Evolutionary conservation across 2,888 invertebrate species (phyloP).

Genomic region (Platynereis dumerilii): DNA sequence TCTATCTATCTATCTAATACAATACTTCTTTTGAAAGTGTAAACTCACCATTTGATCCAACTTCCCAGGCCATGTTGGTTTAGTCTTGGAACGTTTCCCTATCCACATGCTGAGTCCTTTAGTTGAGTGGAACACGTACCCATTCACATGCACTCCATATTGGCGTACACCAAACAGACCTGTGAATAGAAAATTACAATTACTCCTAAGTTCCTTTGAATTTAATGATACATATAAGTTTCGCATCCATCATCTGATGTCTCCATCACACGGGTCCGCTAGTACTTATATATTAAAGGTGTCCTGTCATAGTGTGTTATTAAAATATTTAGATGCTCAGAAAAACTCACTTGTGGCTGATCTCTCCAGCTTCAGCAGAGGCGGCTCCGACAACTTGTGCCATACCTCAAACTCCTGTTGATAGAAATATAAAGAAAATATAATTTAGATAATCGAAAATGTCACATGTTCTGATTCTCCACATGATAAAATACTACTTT

Average conservation of each 20-base stretch:
- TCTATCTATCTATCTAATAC: too few species aligned
- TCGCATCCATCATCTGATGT: too few species aligned
- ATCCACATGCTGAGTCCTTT: slow-evolving; percentile 91
- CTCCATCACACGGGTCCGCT: too few species aligned
- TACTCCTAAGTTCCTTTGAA: not conserved
- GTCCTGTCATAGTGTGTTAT: too few species aligned
- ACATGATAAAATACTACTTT: too few species aligned
- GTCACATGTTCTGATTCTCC: too few species aligned
- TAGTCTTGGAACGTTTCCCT: slow-evolving; percentile 86
- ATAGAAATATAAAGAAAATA: not conserved
- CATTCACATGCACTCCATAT: slow-evolving; percentile 94
- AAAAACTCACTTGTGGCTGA: slow-evolving; percentile 81
- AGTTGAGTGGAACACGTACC: slow-evolving; percentile 84
- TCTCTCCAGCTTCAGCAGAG: slow-evolving; percentile 82
- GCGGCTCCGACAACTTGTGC: slow-evolving; percentile 72
- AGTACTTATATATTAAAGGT: too few species aligned
- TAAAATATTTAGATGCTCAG: too few species aligned
- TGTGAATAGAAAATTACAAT: slow-evolving; percentile 50
- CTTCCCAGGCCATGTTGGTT: slow-evolving; percentile 94
- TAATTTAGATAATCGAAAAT: not conserved
- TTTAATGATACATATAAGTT: too few species aligned
- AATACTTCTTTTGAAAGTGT: too few species aligned
- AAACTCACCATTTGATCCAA: slow-evolving; percentile 86
- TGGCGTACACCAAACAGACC: slow-evolving; percentile 89
- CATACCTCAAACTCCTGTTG: slow-evolving; percentile 87